A percentile compares a stretch with the other conserved stretches of the same genome.
These are phyloP conservation scores for Piscicola geometra DNA, from an alignment of 2,888 invertebrate species.

Conservation along the genomic window DNA sequence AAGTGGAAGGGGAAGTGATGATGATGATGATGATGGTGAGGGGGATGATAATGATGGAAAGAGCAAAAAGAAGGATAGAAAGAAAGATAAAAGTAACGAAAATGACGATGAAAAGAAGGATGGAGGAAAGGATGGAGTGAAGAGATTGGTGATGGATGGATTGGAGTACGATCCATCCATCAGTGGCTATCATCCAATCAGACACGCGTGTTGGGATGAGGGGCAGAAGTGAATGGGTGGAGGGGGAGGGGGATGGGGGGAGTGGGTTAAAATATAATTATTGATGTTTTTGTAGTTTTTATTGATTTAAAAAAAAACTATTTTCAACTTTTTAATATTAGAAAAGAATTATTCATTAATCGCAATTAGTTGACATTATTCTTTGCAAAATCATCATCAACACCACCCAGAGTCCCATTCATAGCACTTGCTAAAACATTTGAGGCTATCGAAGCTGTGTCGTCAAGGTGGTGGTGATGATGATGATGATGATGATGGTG, in stretches of 20 bases:
- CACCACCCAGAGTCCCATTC: constrained; percentile 74
- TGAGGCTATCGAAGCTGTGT: constrained; percentile 73
- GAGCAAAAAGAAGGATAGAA: background rate
- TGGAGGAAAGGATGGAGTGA: background rate
- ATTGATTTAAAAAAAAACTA: no score
- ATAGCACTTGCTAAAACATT: constrained; percentile 83
- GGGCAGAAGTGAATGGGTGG: constrained; percentile 63
- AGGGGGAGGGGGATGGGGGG: background rate
- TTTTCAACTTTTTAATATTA: background rate
- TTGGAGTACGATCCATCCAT: constrained; percentile 63
- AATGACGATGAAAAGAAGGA: background rate
- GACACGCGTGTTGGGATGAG: constrained; percentile 74
- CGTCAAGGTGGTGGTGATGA: constrained; percentile 48
- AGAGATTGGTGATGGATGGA: constrained; percentile 52
- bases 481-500: no score
- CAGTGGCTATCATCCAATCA: constrained; percentile 73
- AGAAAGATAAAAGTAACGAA: background rate
- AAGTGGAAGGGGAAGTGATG: background rate
- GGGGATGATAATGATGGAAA: constrained; percentile 17
- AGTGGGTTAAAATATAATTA: background rate
- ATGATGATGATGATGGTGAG: background rate
- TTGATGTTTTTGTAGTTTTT: background rate
- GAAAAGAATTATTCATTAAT: no score
- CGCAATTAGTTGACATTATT: no score
- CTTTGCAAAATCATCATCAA: background rate